These are phyloP conservation scores for Chloroceryle inda DNA, from an alignment of 2,797 vertebrate species.

Conservation along the genomic window DNA sequence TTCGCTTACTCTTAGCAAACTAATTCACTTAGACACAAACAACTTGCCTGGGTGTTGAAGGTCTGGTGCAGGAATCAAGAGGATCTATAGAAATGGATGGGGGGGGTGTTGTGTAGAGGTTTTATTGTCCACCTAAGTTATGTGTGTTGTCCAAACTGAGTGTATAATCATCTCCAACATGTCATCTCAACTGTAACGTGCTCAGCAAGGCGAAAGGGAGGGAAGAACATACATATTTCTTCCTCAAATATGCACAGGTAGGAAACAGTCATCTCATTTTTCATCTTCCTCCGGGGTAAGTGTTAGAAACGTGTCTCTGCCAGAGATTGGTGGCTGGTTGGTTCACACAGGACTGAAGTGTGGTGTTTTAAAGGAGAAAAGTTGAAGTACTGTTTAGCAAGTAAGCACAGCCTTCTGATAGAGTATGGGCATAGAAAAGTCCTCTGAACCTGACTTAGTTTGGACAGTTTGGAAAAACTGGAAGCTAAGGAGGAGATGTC, in stretches of 20 bases:
- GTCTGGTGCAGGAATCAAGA: background rate
- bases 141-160: background rate
- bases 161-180: slow-evolving; percentile 29
- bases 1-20: slow-evolving; percentile 22
- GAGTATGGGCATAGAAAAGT: background rate
- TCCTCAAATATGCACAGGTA: slow-evolving; percentile 6
- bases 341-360: background rate
- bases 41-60: slow-evolving; percentile 44
- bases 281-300: slow-evolving; percentile 7
- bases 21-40: slow-evolving; percentile 44
- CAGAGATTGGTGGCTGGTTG: background rate
- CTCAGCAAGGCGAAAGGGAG: slow-evolving; percentile 32
- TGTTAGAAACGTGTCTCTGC: background rate
- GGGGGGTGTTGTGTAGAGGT: slow-evolving; percentile 21
- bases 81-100: background rate
- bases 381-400: background rate
- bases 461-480: background rate
- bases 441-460: background rate
- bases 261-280: slow-evolving; percentile 36
- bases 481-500: background rate
- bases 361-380: background rate
- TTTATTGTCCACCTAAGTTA: slow-evolving; percentile 45
- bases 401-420: background rate
- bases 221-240: slow-evolving; percentile 55
- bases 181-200: slow-evolving; percentile 48